These are phyloP conservation scores for Ahaetulla prasina DNA, from an alignment of 2,113 vertebrate genomes.

Conservation along the genomic window DNA sequence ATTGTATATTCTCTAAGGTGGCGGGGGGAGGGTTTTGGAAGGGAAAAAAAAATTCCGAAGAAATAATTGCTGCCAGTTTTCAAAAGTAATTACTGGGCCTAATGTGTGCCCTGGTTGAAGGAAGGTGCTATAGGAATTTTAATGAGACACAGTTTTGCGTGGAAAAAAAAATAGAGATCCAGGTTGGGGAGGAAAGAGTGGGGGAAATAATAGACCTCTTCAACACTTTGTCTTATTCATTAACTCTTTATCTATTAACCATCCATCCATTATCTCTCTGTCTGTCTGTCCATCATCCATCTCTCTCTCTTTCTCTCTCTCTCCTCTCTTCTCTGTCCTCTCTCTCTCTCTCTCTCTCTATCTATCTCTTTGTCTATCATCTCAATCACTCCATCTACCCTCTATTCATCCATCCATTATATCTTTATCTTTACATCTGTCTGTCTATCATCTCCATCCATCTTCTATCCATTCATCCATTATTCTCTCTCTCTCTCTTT, in stretches of 20 bases:
- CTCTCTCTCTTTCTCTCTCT: too few species aligned
- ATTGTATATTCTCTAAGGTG: constrained; percentile 34
- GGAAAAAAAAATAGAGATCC: too few species aligned
- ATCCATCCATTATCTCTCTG: not conserved
- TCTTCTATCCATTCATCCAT: too few species aligned
- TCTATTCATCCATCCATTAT: too few species aligned
- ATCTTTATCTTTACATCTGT: too few species aligned
- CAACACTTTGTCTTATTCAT: not conserved
- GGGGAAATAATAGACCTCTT: not conserved
- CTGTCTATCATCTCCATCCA: too few species aligned
- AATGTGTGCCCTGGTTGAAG: constrained; percentile 1
- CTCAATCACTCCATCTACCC: too few species aligned
- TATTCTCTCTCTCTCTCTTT: too few species aligned
- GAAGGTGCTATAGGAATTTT: not conserved
- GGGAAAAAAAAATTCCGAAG: constrained; percentile 35
- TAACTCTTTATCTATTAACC: not conserved
- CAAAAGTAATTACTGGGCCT: constrained; percentile 30
- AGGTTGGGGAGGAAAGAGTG: not conserved
- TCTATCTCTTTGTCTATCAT: too few species aligned
- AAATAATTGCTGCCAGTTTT: constrained; percentile 48
- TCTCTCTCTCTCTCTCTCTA: too few species aligned
- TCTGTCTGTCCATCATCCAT: too few species aligned
- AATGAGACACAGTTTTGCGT: constrained; percentile 2
- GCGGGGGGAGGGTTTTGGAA: not conserved
- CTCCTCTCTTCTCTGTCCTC: too few species aligned